Evolutionary conservation across 2,113 vertebrate genomes (phyloP), one percentile per base, ranked within the genome.

Genomic region (Myxocyprinus asiaticus): DNA sequence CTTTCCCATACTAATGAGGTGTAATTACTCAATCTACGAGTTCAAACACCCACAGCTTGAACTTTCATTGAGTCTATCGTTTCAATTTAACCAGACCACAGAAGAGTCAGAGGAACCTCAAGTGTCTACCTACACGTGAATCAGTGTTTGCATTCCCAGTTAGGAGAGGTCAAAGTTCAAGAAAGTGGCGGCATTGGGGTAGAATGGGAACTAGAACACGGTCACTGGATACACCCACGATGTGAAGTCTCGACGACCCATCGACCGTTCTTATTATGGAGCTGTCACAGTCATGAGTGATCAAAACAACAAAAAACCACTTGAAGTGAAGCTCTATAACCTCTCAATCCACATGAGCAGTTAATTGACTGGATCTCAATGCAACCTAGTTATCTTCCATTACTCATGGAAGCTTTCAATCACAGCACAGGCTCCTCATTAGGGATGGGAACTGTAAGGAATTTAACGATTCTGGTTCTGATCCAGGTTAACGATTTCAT

Each of bases 371-470:
- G 81, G 70, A n/a, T 51, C 15, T 9, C 43, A 0, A 76, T 33
- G 59, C 59, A 0, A 72, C 81, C 83, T 86, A 86, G 84, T 86
- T 87, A 79, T 74, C 80, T 85, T 85, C 80, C 65, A 86, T 71
- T 79, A 80, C 3, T 33, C 22, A 33, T 33, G 48, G 82, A 84
- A 88, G 82, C 82, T 84, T 84, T 82, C n/a, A 79, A 47, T 33
- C 58, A 22, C 45, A 42, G 22, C 67, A 64, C 22, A 74, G 22
- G 33, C 42, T 12, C 47, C 33, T 14, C 2, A 56, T 68, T 22
- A 7, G 9, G 15, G 7, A 74, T 33, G 15, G 44, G 12, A 33
- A 62, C 48, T 45, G 9, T 42, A 5, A 33, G 22, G 22, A 33
- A 33, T 33, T 33, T 33, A 33, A 33, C 22, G 22, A 33, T 33